Base-by-base conservation (phyloP, 2,113 vertebrate genomes). In the Zosterops lateralis region DNA sequence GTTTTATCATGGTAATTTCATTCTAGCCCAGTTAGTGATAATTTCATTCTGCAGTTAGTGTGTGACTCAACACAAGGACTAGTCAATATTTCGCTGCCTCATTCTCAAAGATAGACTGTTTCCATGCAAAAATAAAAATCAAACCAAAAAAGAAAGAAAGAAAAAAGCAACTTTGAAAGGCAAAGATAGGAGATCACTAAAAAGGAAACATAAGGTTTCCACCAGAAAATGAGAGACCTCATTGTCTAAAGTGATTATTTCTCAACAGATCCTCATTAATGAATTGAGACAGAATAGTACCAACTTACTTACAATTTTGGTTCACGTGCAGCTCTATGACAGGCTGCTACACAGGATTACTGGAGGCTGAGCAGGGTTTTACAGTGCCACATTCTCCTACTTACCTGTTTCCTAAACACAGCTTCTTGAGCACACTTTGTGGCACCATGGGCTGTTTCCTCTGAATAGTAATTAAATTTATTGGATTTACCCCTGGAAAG, bases 171-270 rank as follows among this genome's bases (percentile, higher is more conserved):
- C 14, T 80, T 76, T 78, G 57, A 42, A 84, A 57, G 60, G 67
- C 26, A 61, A 53, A 80, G 26, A n/a, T 1, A n/a, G 38, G 62
- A 21, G 6, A 19, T 82, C 10, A 29, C 32, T 78, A 42, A n/a
- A 28, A 79, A 71, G 36, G 19, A 70, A 76, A 62, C 3, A 19
- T 20, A 31, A 13, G 62, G 2, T 70, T 90, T 80, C 58, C 21
- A 40, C 60, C 36, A 66, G 44, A 81, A 76, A 70, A 79, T 1
- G 1, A 57, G 22, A 66, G 38, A 60, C 29, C 12, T 91, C 34
- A 48, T 87, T 92, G 45, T 64, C 57, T 66, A 12, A 83, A 79
- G 36, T 34, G 32, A 28, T 56, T 72, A 5, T 94, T 95, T 95
- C 81, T 93, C 47, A 60, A 53, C 62, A 82, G 70, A 71, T 73